phyloP scores from a whole-genome alignment of 2,888 invertebrate genomes.

The Pyralis farinalis region DNA sequence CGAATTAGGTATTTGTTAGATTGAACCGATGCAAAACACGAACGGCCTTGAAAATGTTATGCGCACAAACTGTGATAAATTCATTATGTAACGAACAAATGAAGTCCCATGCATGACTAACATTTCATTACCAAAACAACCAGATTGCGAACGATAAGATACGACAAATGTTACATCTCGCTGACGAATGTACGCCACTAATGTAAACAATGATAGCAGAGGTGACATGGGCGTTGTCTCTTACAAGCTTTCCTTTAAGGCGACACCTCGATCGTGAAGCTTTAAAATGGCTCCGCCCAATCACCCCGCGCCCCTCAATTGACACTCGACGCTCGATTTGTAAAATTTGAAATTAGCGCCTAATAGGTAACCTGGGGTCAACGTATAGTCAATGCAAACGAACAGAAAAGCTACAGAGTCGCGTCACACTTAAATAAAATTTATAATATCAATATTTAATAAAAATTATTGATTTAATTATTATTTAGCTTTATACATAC shows the following conservation, averaged over 20 bases:
- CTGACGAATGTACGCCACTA: constrained; percentile 15
- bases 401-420: no score
- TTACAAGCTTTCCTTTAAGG: neutral
- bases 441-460: no score
- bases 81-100: constrained; percentile 4
- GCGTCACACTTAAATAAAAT: no score
- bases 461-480: no score
- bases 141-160: constrained; percentile 27
- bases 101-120: neutral
- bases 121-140: neutral
- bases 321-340: no score
- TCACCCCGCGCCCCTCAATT: no score
- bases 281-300: no score
- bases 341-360: no score
- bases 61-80: constrained; percentile 1
- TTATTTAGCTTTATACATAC: no score
- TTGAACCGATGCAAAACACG: neutral
- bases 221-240: neutral
- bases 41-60: constrained; percentile 2
- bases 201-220: neutral
- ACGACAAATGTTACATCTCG: constrained; percentile 36
- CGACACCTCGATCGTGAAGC: no score
- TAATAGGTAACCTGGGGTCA: no score
- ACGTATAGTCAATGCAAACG: no score
- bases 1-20: neutral